These are phyloP conservation scores for Cheilinus undulatus DNA, from an alignment of 2,113 vertebrate genomes.

Conservation along the genomic window DNA sequence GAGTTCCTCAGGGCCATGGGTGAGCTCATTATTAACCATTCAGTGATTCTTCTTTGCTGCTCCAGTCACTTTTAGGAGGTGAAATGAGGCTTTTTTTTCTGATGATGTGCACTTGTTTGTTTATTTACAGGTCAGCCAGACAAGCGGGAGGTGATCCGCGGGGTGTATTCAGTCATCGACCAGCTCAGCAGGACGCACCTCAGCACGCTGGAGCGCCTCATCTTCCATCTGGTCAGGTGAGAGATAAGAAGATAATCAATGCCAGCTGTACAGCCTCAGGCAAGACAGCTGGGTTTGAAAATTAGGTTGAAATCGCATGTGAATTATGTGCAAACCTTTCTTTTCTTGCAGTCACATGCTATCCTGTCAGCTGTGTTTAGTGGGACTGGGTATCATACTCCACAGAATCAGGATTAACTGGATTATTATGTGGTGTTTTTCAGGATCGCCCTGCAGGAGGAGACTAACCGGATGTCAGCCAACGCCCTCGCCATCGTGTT, in stretches of 20 bases:
- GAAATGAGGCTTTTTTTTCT: background rate
- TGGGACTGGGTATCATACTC: background rate
- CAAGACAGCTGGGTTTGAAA: background rate
- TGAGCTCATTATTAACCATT: slow-evolving; percentile 68
- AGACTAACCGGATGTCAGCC: slow-evolving; percentile 98
- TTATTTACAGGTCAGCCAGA: slow-evolving; percentile 89
- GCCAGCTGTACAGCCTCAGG: background rate
- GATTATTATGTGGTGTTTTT: slow-evolving; percentile 25
- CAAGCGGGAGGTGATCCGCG: slow-evolving; percentile 90
- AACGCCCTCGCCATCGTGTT: slow-evolving; percentile 98
- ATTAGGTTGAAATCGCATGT: background rate
- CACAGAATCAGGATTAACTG: slow-evolving; percentile 14
- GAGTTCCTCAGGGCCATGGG: slow-evolving; percentile 97
- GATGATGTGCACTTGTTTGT: background rate
- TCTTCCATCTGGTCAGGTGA: slow-evolving; percentile 98
- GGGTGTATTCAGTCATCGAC: slow-evolving; percentile 95
- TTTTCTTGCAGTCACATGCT: background rate
- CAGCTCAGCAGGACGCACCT: slow-evolving; percentile 96
- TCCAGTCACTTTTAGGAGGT: background rate
- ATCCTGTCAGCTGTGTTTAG: background rate
- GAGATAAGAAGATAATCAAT: slow-evolving; percentile 14
- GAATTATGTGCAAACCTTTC: background rate
- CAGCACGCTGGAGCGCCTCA: slow-evolving; percentile 93
- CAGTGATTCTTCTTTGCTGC: background rate
- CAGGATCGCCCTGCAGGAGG: slow-evolving; percentile 95